These are phyloP conservation scores for Nudaria mundana DNA, from an alignment of 2,888 invertebrate genomes.

Conservation along the genomic window DNA sequence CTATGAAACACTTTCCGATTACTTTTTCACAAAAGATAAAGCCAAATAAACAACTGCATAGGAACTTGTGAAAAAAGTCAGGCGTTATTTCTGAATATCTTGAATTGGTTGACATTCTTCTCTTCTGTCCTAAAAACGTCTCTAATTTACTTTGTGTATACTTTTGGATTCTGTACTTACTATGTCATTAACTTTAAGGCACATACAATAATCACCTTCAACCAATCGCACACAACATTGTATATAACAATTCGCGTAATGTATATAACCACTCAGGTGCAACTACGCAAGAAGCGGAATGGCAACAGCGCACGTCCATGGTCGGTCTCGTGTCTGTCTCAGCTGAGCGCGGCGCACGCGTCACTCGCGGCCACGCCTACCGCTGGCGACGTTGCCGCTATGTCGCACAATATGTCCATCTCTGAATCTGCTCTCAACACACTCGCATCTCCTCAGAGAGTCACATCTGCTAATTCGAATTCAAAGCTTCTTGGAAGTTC, in stretches of 20 bases:
- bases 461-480: conserved; percentile 65
- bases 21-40: no score
- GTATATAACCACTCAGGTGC: conserved; percentile 67
- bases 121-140: no score
- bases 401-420: conserved; percentile 87
- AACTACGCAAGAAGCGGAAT: conserved; percentile 83
- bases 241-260: conserved; percentile 40
- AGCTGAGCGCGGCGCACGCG: conserved; percentile 79
- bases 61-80: no score
- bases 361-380: conserved; percentile 69
- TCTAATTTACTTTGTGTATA: no score
- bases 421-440: conserved; percentile 94
- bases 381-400: conserved; percentile 54
- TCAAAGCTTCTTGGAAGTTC: conserved; percentile 73
- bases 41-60: no score
- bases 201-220: not conserved
- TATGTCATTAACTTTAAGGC: not conserved
- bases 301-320: conserved; percentile 86
- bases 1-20: no score
- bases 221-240: conserved; percentile 18
- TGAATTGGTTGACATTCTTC: no score
- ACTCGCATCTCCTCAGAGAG: conserved; percentile 78
- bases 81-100: no score
- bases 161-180: not conserved
- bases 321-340: conserved; percentile 93